phyloP scores from a whole-genome alignment of 2,888 invertebrate species.

The Tupiocoris notatus region DNA sequence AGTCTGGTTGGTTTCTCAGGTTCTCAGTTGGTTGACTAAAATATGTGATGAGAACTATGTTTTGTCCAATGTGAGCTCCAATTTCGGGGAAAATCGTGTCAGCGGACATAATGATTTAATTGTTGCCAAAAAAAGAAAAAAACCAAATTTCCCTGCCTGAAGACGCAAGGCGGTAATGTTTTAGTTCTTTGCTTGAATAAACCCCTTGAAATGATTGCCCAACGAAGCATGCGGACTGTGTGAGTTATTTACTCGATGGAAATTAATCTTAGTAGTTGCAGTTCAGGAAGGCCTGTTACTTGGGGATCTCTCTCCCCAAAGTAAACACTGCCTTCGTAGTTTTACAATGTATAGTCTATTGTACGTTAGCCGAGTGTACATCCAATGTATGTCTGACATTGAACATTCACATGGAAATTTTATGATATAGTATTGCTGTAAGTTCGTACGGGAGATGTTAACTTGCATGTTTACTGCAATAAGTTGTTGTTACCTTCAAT shows the following conservation, averaged over 20 bases:
- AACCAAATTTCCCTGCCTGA: too few species aligned
- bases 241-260: neutral
- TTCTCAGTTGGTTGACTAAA: too few species aligned
- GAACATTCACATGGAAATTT: neutral
- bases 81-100: too few species aligned
- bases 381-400: slow-evolving; percentile 11
- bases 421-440: neutral
- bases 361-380: slow-evolving; percentile 16
- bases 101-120: too few species aligned
- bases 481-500: slow-evolving; percentile 24
- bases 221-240: neutral
- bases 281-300: slow-evolving; percentile 18
- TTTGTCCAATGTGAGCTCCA: too few species aligned
- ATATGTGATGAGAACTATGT: too few species aligned
- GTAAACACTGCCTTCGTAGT: slow-evolving; percentile 20
- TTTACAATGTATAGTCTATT: slow-evolving; percentile 15
- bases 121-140: too few species aligned
- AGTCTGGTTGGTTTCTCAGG: too few species aligned
- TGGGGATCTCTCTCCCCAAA: neutral
- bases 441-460: neutral
- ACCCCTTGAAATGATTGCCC: too few species aligned
- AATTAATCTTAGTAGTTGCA: neutral
- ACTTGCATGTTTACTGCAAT: slow-evolving; percentile 30
- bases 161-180: too few species aligned
- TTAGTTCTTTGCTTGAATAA: too few species aligned